phyloP scores from a whole-genome alignment of 2,888 invertebrate species.

The Scrobipalpa costella region DNA sequence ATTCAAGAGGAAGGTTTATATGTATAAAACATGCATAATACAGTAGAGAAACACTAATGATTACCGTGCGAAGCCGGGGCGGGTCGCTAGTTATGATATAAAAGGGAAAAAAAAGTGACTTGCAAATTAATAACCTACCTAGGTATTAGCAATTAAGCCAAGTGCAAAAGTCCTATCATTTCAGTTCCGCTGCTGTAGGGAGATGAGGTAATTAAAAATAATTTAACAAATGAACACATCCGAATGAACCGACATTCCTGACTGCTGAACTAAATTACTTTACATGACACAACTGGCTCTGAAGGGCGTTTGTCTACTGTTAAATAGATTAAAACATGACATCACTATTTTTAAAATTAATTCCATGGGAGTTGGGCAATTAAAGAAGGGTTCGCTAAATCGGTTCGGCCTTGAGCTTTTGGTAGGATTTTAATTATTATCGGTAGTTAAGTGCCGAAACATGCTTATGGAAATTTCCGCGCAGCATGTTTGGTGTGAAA shows the following conservation, averaged over 20 bases:
- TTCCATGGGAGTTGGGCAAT: background rate
- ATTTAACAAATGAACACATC: conserved; percentile 17
- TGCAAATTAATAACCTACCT: background rate
- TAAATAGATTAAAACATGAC: conserved; percentile 33
- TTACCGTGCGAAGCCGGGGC: no score
- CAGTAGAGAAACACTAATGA: no score
- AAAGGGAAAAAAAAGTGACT: no score
- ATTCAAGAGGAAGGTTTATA: no score
- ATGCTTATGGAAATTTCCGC: conserved; percentile 1
- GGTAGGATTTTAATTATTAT: no score
- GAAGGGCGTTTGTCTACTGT: conserved; percentile 33
- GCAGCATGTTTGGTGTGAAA: no score
- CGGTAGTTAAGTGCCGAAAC: no score
- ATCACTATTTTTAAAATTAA: conserved; percentile 31
- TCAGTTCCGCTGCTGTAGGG: conserved; percentile 1
- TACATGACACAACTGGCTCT: conserved; percentile 28
- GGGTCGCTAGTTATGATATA: no score
- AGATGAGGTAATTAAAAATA: conserved; percentile 12
- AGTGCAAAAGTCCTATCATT: conserved; percentile 7
- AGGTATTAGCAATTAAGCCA: background rate
- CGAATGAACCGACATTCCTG: conserved; percentile 15
- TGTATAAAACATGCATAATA: no score
- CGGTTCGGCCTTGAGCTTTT: conserved; percentile 1
- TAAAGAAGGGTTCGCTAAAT: background rate
- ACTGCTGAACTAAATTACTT: conserved; percentile 5